Conservation (phyloP, 2,113 vertebrate genomes). For the Galbula dea region DNA sequence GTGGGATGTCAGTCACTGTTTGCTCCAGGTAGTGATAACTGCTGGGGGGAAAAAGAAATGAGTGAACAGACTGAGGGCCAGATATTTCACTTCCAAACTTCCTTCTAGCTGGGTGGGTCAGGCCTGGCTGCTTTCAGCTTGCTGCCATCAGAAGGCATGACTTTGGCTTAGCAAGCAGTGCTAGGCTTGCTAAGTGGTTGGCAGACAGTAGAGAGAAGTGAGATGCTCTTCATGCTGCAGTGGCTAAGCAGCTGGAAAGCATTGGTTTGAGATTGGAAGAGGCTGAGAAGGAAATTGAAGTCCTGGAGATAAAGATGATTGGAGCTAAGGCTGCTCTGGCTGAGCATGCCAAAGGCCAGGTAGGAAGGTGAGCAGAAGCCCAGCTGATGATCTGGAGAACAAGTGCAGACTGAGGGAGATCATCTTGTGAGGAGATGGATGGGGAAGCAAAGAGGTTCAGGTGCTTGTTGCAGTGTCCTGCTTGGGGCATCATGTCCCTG, state of each 20-base stretch:
- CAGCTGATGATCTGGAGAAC: constrained; percentile 62
- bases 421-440: not conserved
- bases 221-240: constrained; percentile 54
- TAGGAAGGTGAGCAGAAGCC: constrained; percentile 41
- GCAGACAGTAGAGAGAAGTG: constrained; percentile 46
- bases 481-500: not conserved
- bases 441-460: not conserved
- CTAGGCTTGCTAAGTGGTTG: constrained; percentile 53
- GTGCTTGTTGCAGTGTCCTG: not conserved
- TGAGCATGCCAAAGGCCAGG: constrained; percentile 62
- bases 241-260: constrained; percentile 59
- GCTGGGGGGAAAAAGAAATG: too few species aligned
- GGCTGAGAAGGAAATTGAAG: constrained; percentile 68
- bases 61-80: not conserved
- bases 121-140: constrained; percentile 37
- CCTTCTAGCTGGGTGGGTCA: constrained; percentile 30
- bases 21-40: too few species aligned
- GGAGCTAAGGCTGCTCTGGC: constrained; percentile 57
- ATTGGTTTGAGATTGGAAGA: constrained; percentile 50
- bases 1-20: too few species aligned
- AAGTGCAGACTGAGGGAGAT: constrained; percentile 56
- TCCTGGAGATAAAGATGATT: constrained; percentile 60
- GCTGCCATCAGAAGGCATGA: not conserved
- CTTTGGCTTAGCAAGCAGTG: constrained; percentile 39
- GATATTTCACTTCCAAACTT: constrained; percentile 15